These are phyloP conservation scores for Diaphora mendica DNA, from an alignment of 2,888 invertebrate genomes.

Conservation along the genomic window DNA sequence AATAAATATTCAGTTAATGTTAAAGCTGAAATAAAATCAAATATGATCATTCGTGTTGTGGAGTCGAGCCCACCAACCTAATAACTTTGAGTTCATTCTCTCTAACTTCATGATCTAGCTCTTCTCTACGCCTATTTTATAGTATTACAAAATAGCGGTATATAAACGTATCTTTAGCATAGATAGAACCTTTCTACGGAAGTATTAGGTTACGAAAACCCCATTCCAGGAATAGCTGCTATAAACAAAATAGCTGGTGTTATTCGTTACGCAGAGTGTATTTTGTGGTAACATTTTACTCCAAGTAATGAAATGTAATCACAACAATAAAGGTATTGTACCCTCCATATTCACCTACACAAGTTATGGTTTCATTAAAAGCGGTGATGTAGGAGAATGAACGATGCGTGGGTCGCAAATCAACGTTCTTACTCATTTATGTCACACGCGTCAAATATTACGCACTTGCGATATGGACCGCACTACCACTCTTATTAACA, in stretches of 20 bases:
- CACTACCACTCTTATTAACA: neutral
- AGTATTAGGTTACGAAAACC: neutral
- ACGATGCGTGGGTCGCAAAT: neutral
- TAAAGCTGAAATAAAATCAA: neutral
- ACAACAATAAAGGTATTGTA: constrained; percentile 7
- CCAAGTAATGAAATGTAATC: constrained; percentile 5
- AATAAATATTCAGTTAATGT: neutral
- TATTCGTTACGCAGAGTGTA: neutral
- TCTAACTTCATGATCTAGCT: neutral
- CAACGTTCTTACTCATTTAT: constrained; percentile 1
- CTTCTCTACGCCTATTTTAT: neutral
- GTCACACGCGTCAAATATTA: neutral
- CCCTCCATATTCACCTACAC: constrained; percentile 1
- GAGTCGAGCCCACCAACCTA: too few relatives aligned
- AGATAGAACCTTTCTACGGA: neutral
- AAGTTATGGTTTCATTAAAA: neutral
- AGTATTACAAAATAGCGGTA: neutral
- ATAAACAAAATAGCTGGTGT: neutral
- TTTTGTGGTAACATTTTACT: neutral
- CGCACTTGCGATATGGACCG: neutral
- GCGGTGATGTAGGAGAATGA: neutral
- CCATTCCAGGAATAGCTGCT: neutral
- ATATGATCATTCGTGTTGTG: neutral
- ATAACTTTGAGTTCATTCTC: neutral
- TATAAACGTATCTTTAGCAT: neutral